phyloP scores from a whole-genome alignment of 2,797 vertebrate genomes.

The Cirrhinus mrigala region DNA sequence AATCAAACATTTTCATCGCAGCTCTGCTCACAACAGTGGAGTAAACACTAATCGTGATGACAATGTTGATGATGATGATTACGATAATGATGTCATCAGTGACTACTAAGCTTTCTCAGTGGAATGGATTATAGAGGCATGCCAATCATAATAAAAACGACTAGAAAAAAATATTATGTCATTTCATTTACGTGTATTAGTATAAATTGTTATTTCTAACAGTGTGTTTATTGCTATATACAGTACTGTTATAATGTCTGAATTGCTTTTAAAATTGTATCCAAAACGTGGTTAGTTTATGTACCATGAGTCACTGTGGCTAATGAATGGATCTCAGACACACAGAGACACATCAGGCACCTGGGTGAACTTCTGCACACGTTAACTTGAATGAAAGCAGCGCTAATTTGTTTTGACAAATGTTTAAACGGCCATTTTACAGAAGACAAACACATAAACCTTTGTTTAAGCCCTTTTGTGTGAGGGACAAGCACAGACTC shows the following conservation, averaged over 20 bases:
- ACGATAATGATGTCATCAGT: slow-evolving; percentile 33
- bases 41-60: slow-evolving; percentile 11
- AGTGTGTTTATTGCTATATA: neutral
- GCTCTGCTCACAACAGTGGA: neutral
- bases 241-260: neutral
- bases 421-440: slow-evolving; percentile 23
- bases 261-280: neutral
- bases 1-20: neutral
- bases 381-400: slow-evolving; percentile 13
- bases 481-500: slow-evolving; percentile 4
- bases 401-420: slow-evolving; percentile 53
- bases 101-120: slow-evolving; percentile 17
- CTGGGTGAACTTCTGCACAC: slow-evolving; percentile 26
- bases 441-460: slow-evolving; percentile 43
- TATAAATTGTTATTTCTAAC: neutral
- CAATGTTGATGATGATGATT: slow-evolving; percentile 24
- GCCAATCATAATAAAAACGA: slow-evolving; percentile 1
- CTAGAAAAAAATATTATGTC: neutral
- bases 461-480: slow-evolving; percentile 39
- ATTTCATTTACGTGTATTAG: neutral
- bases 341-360: slow-evolving; percentile 21
- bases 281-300: neutral
- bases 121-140: slow-evolving; percentile 19
- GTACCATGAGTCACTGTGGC: neutral
- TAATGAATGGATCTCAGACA: neutral